These are phyloP conservation scores for Caenorhabditis sulstoni DNA, from an alignment of 2,888 invertebrate genomes.

Conservation along the genomic window DNA sequence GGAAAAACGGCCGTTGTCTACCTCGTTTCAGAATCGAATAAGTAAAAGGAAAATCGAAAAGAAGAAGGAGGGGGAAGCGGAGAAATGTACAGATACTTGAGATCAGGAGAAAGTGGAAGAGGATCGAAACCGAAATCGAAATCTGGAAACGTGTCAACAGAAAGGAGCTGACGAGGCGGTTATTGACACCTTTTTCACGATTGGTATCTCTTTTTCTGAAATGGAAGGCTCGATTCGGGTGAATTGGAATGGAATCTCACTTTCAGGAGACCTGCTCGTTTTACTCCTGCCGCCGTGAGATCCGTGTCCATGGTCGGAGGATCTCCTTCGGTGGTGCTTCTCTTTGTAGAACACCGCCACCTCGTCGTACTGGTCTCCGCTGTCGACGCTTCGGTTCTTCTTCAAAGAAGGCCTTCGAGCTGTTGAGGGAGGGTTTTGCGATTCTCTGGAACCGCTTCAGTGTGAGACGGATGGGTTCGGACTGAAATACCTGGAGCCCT, in stretches of 20 bases:
- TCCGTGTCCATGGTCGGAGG: slow-evolving; percentile 53
- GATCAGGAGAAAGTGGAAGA: not conserved
- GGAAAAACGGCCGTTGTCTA: slow-evolving; percentile 1
- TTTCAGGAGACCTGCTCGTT: slow-evolving; percentile 56
- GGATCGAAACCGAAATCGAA: not conserved
- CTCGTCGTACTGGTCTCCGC: slow-evolving; percentile 59
- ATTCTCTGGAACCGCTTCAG: slow-evolving; percentile 10
- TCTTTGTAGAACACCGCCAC: slow-evolving; percentile 61
- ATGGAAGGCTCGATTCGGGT: not conserved
- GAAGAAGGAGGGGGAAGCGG: not conserved
- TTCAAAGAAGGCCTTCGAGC: slow-evolving; percentile 45
- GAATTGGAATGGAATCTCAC: slow-evolving; percentile 21
- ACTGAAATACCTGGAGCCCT: slow-evolving; percentile 39
- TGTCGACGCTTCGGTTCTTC: slow-evolving; percentile 59
- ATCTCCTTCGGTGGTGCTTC: slow-evolving; percentile 53
- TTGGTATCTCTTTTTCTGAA: slow-evolving; percentile 58
- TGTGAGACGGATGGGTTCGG: not conserved
- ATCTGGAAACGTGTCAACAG: slow-evolving; percentile 4
- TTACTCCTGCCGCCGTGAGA: slow-evolving; percentile 25
- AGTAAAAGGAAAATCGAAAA: not conserved
- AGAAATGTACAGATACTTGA: not conserved
- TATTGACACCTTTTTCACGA: slow-evolving; percentile 67
- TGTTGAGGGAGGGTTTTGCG: slow-evolving; percentile 17
- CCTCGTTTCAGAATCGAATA: slow-evolving; percentile 33
- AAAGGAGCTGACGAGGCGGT: slow-evolving; percentile 46